Evolutionary conservation across 2,113 vertebrate genomes (phyloP), one percentile per base, ranked within the genome.

Genomic region (Pteruthius melanotis): DNA sequence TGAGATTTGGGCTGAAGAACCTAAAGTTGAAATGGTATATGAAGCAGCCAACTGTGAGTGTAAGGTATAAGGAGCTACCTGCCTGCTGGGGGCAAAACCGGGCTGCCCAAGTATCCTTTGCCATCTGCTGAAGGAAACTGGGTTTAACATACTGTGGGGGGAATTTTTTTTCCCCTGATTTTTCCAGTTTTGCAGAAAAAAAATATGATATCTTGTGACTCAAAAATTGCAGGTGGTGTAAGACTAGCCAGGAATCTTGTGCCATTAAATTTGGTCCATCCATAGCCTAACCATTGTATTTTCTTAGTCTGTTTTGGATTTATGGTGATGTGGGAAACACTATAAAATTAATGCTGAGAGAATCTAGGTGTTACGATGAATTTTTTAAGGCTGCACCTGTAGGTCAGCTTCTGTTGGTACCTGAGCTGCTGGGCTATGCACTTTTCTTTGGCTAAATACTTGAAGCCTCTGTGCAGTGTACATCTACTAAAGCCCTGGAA

Each of bases 121-220:
- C 31, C 84, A 90, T 27, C 15, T 53, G 42, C 59, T 0, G 0
- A 13, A 50, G 59, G 21, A 79, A 92, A 53, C 15, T 78, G 42
- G 2, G 9, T 72, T 83, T 44, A 27, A 35, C 4, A 10, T 44
- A 35, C 7, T 26, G 6, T 33, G 39, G 68, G 15, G 11, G 37
- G 16, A 47, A 15, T 1, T 23, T 9, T 8, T 39, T 69, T 47
- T 3, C 6, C 17, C 12, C 9, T 22, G 8, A 49, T 61, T 81
- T 18, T 76, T 53, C 6, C 24, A 54, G 28, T 83, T 91, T 86
- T 69, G 61, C 24, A n/a, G 40, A 27, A 44, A 44, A 76, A 44
- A 76, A 30, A 0, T 6, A 5, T 7, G 1, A 0, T 64, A 26
- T 8, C 1, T 35, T 53, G 5, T 57, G 33, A 57, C 54, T 61